A percentile compares a stretch with the other conserved stretches of the same genome.
Conservation (phyloP, 2,113 vertebrate genomes). For the Australoheros scitulus region DNA sequence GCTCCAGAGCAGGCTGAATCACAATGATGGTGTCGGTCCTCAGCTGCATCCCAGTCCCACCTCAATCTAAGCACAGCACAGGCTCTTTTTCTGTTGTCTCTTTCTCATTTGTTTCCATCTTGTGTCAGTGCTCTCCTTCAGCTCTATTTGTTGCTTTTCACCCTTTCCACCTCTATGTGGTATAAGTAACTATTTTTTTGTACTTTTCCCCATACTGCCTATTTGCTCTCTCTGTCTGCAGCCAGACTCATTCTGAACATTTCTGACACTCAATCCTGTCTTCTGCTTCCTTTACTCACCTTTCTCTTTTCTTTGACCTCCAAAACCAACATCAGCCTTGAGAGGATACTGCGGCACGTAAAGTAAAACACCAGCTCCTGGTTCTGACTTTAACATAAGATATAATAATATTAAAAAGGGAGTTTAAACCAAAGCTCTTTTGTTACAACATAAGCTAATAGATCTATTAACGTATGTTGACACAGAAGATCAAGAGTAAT, state of each 20-base stretch:
- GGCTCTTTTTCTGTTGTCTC: conserved; percentile 14
- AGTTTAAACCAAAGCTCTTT: conserved; percentile 4
- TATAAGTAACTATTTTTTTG: conserved; percentile 2
- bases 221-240: conserved; percentile 28
- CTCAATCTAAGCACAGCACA: conserved; percentile 51
- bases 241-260: conserved; percentile 22
- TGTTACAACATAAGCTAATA: conserved; percentile 38
- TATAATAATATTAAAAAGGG: conserved; percentile 44
- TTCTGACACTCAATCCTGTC: conserved; percentile 20
- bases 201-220: conserved; percentile 4
- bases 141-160: conserved; percentile 2
- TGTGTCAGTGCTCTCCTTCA: conserved; percentile 29
- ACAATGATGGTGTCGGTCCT: conserved; percentile 53
- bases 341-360: conserved; percentile 8
- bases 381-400: conserved; percentile 16
- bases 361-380: conserved; percentile 28
- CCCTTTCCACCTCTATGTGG: background rate
- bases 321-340: conserved; percentile 13
- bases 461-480: background rate
- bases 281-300: conserved; percentile 23
- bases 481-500: conserved; percentile 15
- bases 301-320: conserved; percentile 30
- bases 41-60: conserved; percentile 57
- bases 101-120: conserved; percentile 39
- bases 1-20: conserved; percentile 61